Evolutionary conservation across 2,113 vertebrate species (phyloP), one percentile per base, ranked within the genome.

Genomic region (Tragulus kanchil): DNA sequence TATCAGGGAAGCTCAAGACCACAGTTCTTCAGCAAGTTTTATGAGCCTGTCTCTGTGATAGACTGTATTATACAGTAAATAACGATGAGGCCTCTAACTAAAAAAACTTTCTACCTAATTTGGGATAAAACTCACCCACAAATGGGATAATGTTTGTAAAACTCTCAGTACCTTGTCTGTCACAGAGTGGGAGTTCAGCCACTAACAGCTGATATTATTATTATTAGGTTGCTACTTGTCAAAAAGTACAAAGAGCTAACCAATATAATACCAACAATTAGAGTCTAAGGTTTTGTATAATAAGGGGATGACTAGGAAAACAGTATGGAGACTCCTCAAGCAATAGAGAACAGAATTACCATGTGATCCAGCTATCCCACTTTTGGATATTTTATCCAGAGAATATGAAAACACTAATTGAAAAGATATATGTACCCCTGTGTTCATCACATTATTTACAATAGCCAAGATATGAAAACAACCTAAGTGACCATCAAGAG

Each of bases 81-180:
- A 65, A 48, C 5, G 25, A 88, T 59, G 52, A 81, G 21, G 3
- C 48, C 36, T 42, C 5, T 78, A 50, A 67, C 81, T 71, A 31
- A 93, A 93, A 86, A n/a, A 86, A 26, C 21, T 96, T 95, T 65
- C 31, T 7, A 59, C 69, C 71, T 75, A 77, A 87, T 45, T 31
- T 94, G 78, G n/a, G 71, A 89, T 45, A 86, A 65, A 31, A 86
- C 2, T 86, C 65, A 79, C 45, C 42, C 23, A 56, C 54, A 83
- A 65, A 89, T 6, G 10, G 12, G 48, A 59, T 36, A 48, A 90
- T 75, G 14, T 77, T 82, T 91, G 3, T 78, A 62, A 93, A 73
- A 3, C 42, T 86, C 10, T 93, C 42, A 14, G 58, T 56, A 21
- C 4, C 45, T 28, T 64, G 28, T 88, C 36, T 84, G 45, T 82